A percentile compares a stretch with the other conserved stretches of the same genome.
Conservation (phyloP, 53 echinoderm and acorn worm genomes). For the Antedon mediterranea region DNA sequence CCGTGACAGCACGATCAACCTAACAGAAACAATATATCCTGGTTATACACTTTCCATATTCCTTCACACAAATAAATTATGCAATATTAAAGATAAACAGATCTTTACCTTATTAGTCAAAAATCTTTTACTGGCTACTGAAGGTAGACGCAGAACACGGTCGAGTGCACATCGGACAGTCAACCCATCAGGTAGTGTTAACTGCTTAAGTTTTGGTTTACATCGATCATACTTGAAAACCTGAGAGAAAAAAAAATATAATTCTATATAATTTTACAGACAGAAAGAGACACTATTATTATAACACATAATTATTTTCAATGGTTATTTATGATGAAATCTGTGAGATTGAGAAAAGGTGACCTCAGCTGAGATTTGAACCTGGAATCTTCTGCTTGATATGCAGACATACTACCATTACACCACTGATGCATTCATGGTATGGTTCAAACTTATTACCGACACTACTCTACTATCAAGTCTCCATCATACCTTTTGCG, state of each 20-base stretch:
- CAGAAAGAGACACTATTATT: too few species aligned
- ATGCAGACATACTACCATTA: too few species aligned
- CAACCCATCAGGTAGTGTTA: constrained; percentile 45
- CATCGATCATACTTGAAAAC: constrained; percentile 54
- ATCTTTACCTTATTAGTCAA: constrained; percentile 79
- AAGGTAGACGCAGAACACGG: constrained; percentile 78
- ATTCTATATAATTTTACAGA: background rate
- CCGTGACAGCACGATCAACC: constrained; percentile 97
- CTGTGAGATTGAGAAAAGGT: background rate
- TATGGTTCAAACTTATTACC: too few species aligned
- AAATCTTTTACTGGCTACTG: constrained; percentile 91
- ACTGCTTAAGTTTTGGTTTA: constrained; percentile 26
- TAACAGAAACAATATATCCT: background rate
- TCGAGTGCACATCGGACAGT: constrained; percentile 58
- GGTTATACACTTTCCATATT: too few species aligned
- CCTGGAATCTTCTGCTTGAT: too few species aligned
- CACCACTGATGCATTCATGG: too few species aligned
- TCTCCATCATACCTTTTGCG: constrained; percentile 78
- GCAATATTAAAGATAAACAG: too few species aligned
- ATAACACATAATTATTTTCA: too few species aligned
- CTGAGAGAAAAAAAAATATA: constrained; percentile 19
- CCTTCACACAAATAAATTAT: too few species aligned
- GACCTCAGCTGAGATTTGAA: too few species aligned
- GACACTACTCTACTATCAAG: too few species aligned
- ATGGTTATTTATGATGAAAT: background rate